Base-by-base conservation (phyloP, 2,888 invertebrate genomes). In the Myopa tessellatipennis region DNA sequence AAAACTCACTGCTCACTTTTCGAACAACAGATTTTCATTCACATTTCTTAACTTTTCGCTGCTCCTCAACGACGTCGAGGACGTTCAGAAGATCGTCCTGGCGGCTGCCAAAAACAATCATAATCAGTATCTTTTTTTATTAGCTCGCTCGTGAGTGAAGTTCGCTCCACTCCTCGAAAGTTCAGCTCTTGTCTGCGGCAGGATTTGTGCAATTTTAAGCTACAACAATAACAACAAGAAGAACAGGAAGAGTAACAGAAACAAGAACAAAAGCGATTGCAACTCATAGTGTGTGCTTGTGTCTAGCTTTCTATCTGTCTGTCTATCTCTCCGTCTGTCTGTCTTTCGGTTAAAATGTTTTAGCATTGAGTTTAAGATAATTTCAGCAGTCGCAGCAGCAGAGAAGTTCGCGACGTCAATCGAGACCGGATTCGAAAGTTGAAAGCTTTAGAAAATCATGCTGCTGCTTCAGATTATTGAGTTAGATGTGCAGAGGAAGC, bases 61-160 rank as follows among this genome's bases (percentile, higher is more conserved):
- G 40, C 40, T 55, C 55, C 4, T 55, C 55, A 55, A 55, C n/a
- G 55, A 16, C 12, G 55, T 12, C 12, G 12, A 55, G 16, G 16
- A 55, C 4, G 55, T 55, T 16, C 55, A 55, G 16, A 55, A 55
- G n/a, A 55, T n/a, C n/a, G 10, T 55, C 36, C 36, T 16, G 26
- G 63, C 45, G 73, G 63, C 73, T 73, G 73, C 73, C 73, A 73
- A 73, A 73, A 63, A 74, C 63, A 74, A 74, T 65, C 40, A 74
- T 65, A 74, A 74, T 74, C 65, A 74, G 63, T 74, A 74, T 65
- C 65, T 45, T 74, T 74, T 65, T 74, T 74, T n/a, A 74, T 74
- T 74, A 74, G 74, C 65, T 50, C 36, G 61, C 60, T 73, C 61
- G 18, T 36, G 55, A 55, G 16, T 55, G 12, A 12, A 55, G n/a